Conservation (phyloP, 2,888 invertebrate genomes). For the Rotaria socialis region DNA sequence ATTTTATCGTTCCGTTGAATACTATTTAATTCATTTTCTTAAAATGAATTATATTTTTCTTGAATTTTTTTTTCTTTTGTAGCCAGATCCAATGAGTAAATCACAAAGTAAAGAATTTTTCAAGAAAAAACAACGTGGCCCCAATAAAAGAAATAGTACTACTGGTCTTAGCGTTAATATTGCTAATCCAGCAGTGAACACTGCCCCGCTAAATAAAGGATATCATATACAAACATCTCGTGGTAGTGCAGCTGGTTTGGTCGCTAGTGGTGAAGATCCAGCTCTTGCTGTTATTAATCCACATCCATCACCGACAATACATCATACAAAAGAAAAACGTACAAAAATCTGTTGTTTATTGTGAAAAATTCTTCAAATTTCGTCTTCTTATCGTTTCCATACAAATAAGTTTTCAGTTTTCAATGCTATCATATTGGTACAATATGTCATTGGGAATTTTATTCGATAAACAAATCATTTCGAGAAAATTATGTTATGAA, state of each 20-base stretch:
- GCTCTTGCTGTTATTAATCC: not conserved
- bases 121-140: slow-evolving; percentile 27
- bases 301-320: not conserved
- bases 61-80: not conserved
- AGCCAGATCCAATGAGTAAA: slow-evolving; percentile 30
- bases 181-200: not conserved
- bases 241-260: not conserved
- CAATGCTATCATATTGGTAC: too few relatives aligned
- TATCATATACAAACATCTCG: not conserved
- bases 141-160: not conserved
- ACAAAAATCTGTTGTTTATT: slow-evolving; percentile 34
- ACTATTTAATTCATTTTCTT: not conserved
- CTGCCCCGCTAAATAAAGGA: not conserved
- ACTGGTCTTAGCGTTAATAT: not conserved
- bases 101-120: slow-evolving; percentile 28
- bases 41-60: not conserved
- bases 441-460: too few relatives aligned
- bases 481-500: too few relatives aligned
- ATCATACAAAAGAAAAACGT: slow-evolving; percentile 10
- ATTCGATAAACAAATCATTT: not conserved
- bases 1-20: not conserved
- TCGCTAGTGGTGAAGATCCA: not conserved
- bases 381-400: too few relatives aligned
- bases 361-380: not conserved
- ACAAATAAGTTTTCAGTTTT: too few relatives aligned